Conservation (phyloP, 2,113 vertebrate species). For the Neofelis nebulosa region DNA sequence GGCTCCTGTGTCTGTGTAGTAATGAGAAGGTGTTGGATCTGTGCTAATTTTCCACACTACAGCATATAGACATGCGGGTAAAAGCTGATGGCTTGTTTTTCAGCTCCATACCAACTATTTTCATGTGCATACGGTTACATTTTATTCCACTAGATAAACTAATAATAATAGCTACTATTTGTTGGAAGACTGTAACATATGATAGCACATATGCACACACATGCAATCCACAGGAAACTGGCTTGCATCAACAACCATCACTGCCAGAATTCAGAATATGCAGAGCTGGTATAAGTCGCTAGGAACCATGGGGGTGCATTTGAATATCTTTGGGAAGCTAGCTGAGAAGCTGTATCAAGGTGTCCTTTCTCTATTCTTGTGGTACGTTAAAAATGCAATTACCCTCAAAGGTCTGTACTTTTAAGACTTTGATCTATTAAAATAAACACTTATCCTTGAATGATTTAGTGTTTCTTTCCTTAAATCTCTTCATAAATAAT, state of each 20-base stretch:
- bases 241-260: not conserved
- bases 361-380: not conserved
- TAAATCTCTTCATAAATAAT: slow-evolving; percentile 41
- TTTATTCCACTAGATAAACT: slow-evolving; percentile 16
- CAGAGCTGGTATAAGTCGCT: not conserved
- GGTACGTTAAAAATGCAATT: slow-evolving; percentile 1
- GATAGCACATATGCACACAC: not conserved
- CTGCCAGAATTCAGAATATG: not conserved
- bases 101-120: not conserved
- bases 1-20: not conserved
- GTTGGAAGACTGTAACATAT: not conserved
- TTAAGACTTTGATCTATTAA: slow-evolving; percentile 1
- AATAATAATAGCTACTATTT: slow-evolving; percentile 1
- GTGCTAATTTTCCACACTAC: not conserved
- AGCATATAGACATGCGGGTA: not conserved
- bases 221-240: not conserved
- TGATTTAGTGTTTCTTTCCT: not conserved
- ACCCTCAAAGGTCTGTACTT: not conserved
- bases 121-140: not conserved
- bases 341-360: not conserved
- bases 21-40: not conserved
- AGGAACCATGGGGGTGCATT: not conserved
- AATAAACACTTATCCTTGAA: slow-evolving; percentile 34
- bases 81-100: slow-evolving; percentile 42
- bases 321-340: not conserved